These are phyloP conservation scores for Drosophila pegasa DNA, from an alignment of 2,888 invertebrate species.

Conservation along the genomic window DNA sequence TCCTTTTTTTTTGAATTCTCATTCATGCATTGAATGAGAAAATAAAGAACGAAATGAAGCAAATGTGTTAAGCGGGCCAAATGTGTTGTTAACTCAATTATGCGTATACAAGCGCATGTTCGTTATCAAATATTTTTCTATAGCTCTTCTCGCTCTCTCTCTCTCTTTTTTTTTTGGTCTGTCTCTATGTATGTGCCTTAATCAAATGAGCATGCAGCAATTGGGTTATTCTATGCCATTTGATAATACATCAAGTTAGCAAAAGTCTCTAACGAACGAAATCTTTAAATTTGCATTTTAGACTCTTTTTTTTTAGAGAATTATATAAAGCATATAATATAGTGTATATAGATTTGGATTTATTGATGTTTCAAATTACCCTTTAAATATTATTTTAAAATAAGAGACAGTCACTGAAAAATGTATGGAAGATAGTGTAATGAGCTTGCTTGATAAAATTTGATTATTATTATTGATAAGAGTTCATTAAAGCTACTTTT, in stretches of 20 bases:
- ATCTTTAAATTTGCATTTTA: not conserved
- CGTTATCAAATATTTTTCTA: conserved; percentile 4
- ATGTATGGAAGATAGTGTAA: no score
- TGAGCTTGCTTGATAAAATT: no score
- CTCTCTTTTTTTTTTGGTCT: not conserved
- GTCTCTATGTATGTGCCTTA: not conserved
- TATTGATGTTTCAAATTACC: no score
- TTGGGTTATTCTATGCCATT: conserved; percentile 4
- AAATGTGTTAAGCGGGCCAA: conserved; percentile 13
- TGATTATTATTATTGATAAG: no score
- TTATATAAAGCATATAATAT: not conserved
- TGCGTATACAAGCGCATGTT: not conserved
- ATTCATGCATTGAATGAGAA: conserved; percentile 1
- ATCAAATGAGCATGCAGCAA: conserved; percentile 4
- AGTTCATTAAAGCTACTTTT: no score
- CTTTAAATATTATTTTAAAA: no score
- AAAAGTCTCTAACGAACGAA: not conserved
- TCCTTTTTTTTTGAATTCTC: conserved; percentile 1
- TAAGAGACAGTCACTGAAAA: no score
- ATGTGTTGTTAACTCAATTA: conserved; percentile 22
- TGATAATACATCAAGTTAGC: not conserved
- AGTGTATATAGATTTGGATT: not conserved
- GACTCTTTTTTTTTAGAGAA: not conserved
- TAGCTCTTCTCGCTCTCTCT: not conserved
- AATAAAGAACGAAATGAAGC: conserved; percentile 2